Conservation (phyloP, 2,797 vertebrate genomes). For the Epinephelus malabaricus region DNA sequence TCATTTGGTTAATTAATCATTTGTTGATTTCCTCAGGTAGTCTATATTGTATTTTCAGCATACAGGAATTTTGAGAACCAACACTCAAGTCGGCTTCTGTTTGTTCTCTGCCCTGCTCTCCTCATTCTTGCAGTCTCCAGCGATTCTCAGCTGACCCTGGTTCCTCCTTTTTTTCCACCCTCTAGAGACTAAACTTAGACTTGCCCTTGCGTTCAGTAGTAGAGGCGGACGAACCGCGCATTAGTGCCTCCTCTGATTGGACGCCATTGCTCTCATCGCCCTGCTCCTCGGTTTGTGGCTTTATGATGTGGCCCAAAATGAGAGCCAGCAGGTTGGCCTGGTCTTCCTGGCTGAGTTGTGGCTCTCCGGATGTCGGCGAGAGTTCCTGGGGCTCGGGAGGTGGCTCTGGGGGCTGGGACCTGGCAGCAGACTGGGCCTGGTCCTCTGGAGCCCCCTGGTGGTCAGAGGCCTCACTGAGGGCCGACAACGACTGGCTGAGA, state of each 20-base stretch:
- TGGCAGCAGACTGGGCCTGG: constrained; percentile 64
- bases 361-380: constrained; percentile 81
- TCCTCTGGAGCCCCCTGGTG: constrained; percentile 87
- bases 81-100: constrained; percentile 33
- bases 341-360: constrained; percentile 90
- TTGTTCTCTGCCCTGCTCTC: constrained; percentile 56
- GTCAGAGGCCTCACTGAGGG: constrained; percentile 90
- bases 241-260: constrained; percentile 89
- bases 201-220: constrained; percentile 89
- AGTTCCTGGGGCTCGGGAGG: constrained; percentile 76
- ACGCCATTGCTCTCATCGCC: constrained; percentile 94
- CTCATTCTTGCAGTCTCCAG: constrained; percentile 41
- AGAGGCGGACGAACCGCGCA: constrained; percentile 82
- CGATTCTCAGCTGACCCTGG: constrained; percentile 44
- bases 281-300: constrained; percentile 90
- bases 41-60: constrained; percentile 47
- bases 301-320: constrained; percentile 95
- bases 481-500: constrained; percentile 93
- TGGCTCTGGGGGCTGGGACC: constrained; percentile 74
- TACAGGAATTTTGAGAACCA: constrained; percentile 43
- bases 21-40: constrained; percentile 41
- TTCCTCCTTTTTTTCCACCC: constrained; percentile 40
- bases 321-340: constrained; percentile 94
- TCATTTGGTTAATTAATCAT: constrained; percentile 42
- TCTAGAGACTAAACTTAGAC: constrained; percentile 88